Evolutionary conservation across 2,113 vertebrate species (phyloP).

Genomic region (Leucosticte australis): DNA sequence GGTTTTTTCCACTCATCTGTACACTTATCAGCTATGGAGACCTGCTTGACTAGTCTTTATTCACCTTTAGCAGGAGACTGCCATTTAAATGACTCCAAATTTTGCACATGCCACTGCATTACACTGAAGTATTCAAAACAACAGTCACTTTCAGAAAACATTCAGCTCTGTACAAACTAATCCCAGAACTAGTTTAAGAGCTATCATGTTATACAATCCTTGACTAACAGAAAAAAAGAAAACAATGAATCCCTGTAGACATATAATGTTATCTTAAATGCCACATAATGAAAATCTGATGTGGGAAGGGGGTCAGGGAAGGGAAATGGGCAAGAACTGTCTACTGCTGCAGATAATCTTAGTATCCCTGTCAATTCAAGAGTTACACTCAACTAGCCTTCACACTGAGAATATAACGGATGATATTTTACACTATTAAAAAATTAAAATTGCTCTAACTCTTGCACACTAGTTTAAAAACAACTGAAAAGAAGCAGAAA

Average conservation of each 20-base stretch:
- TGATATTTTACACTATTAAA: neutral
- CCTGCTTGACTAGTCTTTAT: neutral
- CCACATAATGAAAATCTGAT: neutral
- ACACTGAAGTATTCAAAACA: neutral
- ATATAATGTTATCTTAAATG: neutral
- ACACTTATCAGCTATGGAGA: neutral
- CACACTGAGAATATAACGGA: fast-evolving
- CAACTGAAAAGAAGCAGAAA: neutral
- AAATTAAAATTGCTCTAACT: neutral
- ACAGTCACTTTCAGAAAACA: neutral
- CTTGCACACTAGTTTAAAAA: neutral
- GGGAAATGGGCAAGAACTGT: neutral
- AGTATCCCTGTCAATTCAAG: neutral
- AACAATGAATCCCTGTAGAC: neutral
- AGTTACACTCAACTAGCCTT: neutral
- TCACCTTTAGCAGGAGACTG: neutral
- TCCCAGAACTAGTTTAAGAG: neutral
- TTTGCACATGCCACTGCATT: neutral
- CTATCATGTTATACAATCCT: neutral
- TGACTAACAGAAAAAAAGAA: neutral
- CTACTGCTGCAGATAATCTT: neutral
- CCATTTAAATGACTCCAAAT: neutral
- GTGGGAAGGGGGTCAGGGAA: fast-evolving
- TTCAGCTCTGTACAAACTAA: neutral
- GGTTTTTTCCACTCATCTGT: neutral